Base-by-base conservation (phyloP, 2,797 vertebrate genomes). In the Vireo griseus region DNA sequence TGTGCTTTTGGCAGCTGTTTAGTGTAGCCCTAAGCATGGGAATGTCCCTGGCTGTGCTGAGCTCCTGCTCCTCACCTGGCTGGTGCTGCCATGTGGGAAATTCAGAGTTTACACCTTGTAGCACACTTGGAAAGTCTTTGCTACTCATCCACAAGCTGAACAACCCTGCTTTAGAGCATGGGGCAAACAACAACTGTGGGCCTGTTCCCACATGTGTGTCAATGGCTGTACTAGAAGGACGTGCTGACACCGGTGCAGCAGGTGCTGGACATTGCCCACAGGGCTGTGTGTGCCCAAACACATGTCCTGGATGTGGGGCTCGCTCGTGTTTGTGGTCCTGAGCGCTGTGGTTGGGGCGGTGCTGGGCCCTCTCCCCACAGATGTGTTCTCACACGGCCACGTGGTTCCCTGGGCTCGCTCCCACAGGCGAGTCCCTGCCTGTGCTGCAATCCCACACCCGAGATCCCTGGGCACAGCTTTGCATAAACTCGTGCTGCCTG, bases 231-330 rank as follows among this genome's bases (percentile, higher is more conserved):
- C 35, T 61, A 16, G 33, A 25, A n/a, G 82, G 81, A 75, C 1
- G 0, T 68, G 89, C 72, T 13, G 75, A 14, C 9, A 2, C 72
- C 63, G 0, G 17, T 2, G 16, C 42, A 31, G 88, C 76, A 92
- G 94, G 61, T 90, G 91, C 85, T 88, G 87, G 85, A 90, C 57
- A 3, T 3, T 6, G 75, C 91, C 68, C 6, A 18, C 22, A 33
- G 74, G 86, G 71, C 51, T 91, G 48, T 1, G 16, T 85, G 67
- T 81, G 76, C 48, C 59, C 68, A 15, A 52, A 86, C 55, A 78
- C 1, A 6, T 11, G 89, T 71, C 75, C 88, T 77, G 74, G 20
- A 33, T 7, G 55, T 3, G 10, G 81, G 52, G 37, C 42, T 78
- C 58, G 7, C 42, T 9, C 4, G 33, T 66, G 40, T 50, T 75